Base-by-base conservation (phyloP, 2,797 vertebrate genomes). In the Hozukius guyotensis region DNA sequence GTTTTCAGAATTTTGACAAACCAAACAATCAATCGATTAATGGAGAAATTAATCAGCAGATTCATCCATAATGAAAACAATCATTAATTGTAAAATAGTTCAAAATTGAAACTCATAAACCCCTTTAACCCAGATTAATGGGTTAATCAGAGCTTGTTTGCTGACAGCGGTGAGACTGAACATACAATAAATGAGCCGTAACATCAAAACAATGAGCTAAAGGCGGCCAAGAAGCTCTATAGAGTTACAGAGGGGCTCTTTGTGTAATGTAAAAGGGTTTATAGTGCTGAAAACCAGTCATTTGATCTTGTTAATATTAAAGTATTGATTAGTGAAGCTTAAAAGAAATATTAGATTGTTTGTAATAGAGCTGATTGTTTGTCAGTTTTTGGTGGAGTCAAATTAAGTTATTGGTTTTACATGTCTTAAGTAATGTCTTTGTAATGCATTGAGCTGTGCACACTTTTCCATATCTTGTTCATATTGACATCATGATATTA, bases 151-250 rank as follows among this genome's bases (percentile, higher is more conserved):
- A 52, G 11, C 2, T 53, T 62, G 65, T 77, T 77, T 52, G 29
- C n/a, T 75, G 49, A 65, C 20, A 75, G 25, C 8, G 1, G 0
- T n/a, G 11, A 18, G 55, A 67, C 13, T 49, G 9, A 32, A 16
- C 5, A 14, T 38, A 13, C 38, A 27, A 16, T 14, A 65, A 82
- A 86, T 38, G 68, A 86, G 68, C 0, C 24, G 6, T 72, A 0
- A 72, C 24, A 69, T 55, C 52, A 72, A 78, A 76, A 2, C 72
- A 78, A 13, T 18, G 16, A 72, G 32, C 59, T 20, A 13, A 81
- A 67, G 63, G 62, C 3, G 7, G 12, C 56, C 59, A 56, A 55
- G 18, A 61, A 55, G 60, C 31, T 36, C 11, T 4, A 53, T 1
- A 6, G 8, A 70, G 31, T 0, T 8, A 32, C 16, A 49, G 46